Evolutionary conservation across 2,888 invertebrate genomes (phyloP), one percentile per base, ranked within the genome.

Genomic region (Chalcosyrphus nemorum): DNA sequence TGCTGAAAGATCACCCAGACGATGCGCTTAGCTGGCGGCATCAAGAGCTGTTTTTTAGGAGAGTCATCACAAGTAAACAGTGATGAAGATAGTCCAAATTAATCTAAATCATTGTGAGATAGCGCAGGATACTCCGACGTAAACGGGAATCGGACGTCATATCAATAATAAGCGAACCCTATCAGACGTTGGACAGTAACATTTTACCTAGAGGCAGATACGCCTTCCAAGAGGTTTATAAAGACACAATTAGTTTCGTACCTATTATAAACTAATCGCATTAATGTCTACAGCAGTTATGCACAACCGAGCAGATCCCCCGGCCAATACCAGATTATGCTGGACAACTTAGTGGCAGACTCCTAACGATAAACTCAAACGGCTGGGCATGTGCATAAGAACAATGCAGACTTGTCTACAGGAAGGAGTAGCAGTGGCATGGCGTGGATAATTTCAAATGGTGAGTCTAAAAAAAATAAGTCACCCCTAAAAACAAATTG

Each of bases 41-140:
- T 13, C 5, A 38, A 57, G 6, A 66, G 65, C 56, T 19, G 19
- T 19, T 75, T 9, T 56, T 56, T 4, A 45, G 50, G 32, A 32
- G 24, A 27, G 56, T 45, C 4, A 32, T 66, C 15, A 24, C 19
- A 5, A 47, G 5, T n/a, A 45, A 47, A 32, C 27, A 2, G 32
- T n/a, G 4, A 47, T 32, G 47, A 50, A 38, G 27, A 24, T 66
- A 29, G 15, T 50, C 6, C 50, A 35, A 7, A 50, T 65, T 15
- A 65, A 65, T n/a, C 24, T 38, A 3, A 65, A 38, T 19, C 35
- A 38, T 15, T 38, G 52, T 9, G n/a, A 13, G 17, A 19, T 19
- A 43, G 59, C 27, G 4, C 59, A 41, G 9, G 24, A 43, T 4
- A 15, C 43, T 15, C 59, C 43, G 17, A 17, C 7, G 27, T 15